A percentile compares a stretch with the other conserved stretches of the same genome.
These are phyloP conservation scores for Subanguina moxae DNA, from an alignment of 1,140 invertebrate species.

Conservation along the genomic window DNA sequence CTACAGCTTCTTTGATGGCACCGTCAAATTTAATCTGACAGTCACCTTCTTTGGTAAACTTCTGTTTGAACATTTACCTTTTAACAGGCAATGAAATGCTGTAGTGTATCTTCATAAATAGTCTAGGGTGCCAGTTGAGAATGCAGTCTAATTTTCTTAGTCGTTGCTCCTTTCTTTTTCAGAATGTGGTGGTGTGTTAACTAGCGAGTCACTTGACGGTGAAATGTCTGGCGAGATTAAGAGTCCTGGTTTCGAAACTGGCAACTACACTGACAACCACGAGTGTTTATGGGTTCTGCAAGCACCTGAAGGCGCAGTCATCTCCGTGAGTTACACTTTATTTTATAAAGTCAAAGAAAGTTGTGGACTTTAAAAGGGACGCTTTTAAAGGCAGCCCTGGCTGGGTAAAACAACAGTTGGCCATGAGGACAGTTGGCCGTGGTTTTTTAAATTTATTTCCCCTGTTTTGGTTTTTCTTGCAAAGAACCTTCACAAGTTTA, in stretches of 20 bases:
- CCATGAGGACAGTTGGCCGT: too few relatives aligned
- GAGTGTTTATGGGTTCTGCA: slow-evolving; percentile 50
- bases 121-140: too few relatives aligned
- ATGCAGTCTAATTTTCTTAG: slow-evolving; percentile 7
- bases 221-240: slow-evolving; percentile 41
- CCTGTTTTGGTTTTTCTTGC: too few relatives aligned
- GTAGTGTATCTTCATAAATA: not conserved
- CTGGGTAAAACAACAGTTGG: too few relatives aligned
- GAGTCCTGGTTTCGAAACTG: slow-evolving; percentile 36
- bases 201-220: not conserved
- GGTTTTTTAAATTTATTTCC: too few relatives aligned
- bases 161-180: slow-evolving; percentile 16
- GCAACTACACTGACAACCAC: slow-evolving; percentile 35
- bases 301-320: slow-evolving; percentile 53
- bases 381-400: too few relatives aligned
- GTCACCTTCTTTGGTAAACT: slow-evolving; percentile 25
- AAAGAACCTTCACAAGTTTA: too few relatives aligned
- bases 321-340: slow-evolving; percentile 32
- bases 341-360: too few relatives aligned
- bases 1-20: slow-evolving; percentile 31
- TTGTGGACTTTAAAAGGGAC: too few relatives aligned
- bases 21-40: slow-evolving; percentile 35
- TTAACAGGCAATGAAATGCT: not conserved
- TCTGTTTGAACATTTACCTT: not conserved
- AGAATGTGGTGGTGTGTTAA: slow-evolving; percentile 53